Percentiles rank a stretch among this genome's conserved stretches.
phyloP scores from a whole-genome alignment of 1,140 invertebrate genomes.

The Sinonovacula constricta region DNA sequence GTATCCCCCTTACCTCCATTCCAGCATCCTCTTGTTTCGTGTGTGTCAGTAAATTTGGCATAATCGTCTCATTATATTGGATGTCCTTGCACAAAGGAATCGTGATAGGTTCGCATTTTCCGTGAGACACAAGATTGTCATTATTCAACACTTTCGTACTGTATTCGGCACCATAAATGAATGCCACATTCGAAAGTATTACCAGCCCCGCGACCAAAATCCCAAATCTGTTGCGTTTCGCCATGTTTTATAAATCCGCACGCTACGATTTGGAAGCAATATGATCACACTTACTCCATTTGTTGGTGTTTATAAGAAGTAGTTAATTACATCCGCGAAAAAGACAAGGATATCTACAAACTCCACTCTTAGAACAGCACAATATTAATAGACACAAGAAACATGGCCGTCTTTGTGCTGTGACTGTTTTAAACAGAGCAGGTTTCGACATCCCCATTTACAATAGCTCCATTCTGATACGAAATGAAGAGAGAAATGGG shows the following conservation, averaged over 20 bases:
- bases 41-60: constrained; percentile 86
- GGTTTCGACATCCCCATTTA: constrained; percentile 52
- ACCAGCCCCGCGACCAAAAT: background rate
- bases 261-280: background rate
- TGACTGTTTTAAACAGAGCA: constrained; percentile 40
- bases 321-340: background rate
- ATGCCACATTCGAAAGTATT: background rate
- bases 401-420: constrained; percentile 56
- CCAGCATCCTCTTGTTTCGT: constrained; percentile 97
- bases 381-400: constrained; percentile 13
- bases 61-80: constrained; percentile 78
- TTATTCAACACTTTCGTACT: constrained; percentile 90
- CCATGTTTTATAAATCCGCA: constrained; percentile 23
- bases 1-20: constrained; percentile 85
- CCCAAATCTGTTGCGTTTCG: background rate
- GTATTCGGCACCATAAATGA: constrained; percentile 40
- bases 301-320: background rate
- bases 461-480: background rate
- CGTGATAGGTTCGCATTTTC: constrained; percentile 77
- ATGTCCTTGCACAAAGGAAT: constrained; percentile 79
- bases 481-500: constrained; percentile 3
- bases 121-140: constrained; percentile 98
- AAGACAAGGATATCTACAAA: background rate
- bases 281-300: background rate
- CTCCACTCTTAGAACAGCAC: background rate